These are phyloP conservation scores for Eupeodes luniger DNA, from an alignment of 2,888 invertebrate genomes.

Conservation along the genomic window DNA sequence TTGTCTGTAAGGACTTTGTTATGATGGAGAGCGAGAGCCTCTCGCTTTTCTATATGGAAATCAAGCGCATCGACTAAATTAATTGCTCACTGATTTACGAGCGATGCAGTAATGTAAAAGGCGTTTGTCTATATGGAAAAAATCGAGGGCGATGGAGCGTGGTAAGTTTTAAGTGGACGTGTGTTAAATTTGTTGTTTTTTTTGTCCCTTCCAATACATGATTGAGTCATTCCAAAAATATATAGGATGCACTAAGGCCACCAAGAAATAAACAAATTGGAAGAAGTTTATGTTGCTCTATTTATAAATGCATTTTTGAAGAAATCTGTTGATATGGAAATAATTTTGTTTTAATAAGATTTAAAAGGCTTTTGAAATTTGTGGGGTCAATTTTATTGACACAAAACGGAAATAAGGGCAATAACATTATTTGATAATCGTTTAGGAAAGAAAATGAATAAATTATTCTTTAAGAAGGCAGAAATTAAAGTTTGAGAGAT, in stretches of 20 bases:
- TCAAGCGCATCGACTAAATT: conserved; percentile 74
- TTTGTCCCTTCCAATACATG: conserved; percentile 11
- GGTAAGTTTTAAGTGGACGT: conserved; percentile 71
- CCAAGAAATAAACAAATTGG: conserved; percentile 22
- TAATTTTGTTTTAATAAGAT: background rate
- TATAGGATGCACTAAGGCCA: conserved; percentile 7
- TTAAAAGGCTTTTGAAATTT: background rate
- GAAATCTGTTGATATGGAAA: conserved; percentile 24
- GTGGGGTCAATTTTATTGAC: conserved; percentile 1
- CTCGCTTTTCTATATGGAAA: conserved; percentile 53
- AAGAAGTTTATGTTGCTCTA: conserved; percentile 13
- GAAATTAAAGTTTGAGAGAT: background rate
- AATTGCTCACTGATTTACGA: conserved; percentile 75
- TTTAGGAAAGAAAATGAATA: background rate
- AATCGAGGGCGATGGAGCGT: conserved; percentile 63
- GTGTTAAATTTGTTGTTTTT: conserved; percentile 38
- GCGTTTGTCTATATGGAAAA: background rate
- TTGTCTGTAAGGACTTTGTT: conserved; percentile 1
- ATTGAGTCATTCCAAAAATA: conserved; percentile 40
- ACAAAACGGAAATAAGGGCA: conserved; percentile 18
- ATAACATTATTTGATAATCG: background rate
- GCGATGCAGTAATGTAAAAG: conserved; percentile 21
- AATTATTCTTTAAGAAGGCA: background rate
- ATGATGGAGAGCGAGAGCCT: background rate
- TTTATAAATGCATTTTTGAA: conserved; percentile 32